A percentile compares a stretch with the other conserved stretches of the same genome.
Conservation (phyloP, 1,140 invertebrate genomes). For the Trinorchestia longiramus region DNA sequence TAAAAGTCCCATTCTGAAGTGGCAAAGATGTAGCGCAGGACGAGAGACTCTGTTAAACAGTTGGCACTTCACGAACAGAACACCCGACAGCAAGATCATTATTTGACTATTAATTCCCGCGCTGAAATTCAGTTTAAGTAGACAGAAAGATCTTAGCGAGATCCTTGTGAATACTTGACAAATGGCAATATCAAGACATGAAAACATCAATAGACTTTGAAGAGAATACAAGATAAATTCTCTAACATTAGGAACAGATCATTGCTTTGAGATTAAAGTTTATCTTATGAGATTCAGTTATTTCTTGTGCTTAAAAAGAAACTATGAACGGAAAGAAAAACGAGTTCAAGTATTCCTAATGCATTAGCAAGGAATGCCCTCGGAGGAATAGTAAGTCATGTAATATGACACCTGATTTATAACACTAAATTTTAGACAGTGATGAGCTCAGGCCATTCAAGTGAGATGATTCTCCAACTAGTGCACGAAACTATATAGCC, state of each 20-base stretch:
- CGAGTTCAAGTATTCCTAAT: not conserved
- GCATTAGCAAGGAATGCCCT: not conserved
- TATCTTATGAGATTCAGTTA: not conserved
- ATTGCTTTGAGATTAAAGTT: not conserved
- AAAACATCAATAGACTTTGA: conserved; percentile 2
- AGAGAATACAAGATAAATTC: conserved; percentile 9
- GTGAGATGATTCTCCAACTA: not conserved
- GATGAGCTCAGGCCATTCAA: not conserved
- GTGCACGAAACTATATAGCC: not conserved
- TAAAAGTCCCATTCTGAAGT: not conserved
- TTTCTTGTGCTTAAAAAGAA: not conserved
- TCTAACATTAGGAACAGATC: conserved; percentile 8
- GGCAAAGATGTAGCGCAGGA: not conserved
- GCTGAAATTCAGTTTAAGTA: not conserved
- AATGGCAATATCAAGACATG: conserved; percentile 8
- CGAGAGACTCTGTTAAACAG: not conserved
- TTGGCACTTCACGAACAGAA: not conserved
- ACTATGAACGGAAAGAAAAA: not conserved
- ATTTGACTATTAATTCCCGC: not conserved
- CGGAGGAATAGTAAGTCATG: not conserved
- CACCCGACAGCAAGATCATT: not conserved
- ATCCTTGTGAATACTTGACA: not conserved
- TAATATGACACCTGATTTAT: not conserved
- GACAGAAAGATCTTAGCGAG: not conserved
- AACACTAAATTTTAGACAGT: not conserved